phyloP scores from a whole-genome alignment of 2,888 invertebrate species.

The Cantharis rufa region DNA sequence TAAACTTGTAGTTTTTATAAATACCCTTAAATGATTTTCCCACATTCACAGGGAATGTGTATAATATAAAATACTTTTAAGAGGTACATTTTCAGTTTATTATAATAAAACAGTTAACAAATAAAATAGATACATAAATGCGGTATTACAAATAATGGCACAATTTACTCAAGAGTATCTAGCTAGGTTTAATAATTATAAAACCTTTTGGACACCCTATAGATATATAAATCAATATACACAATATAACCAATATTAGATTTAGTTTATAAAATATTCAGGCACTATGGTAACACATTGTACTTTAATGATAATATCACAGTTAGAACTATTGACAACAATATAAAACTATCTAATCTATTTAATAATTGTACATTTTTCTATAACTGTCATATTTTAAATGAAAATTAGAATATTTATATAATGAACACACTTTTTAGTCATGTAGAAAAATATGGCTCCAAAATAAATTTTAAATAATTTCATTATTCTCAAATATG shows the following conservation, averaged over 20 bases:
- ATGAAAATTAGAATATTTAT: not conserved
- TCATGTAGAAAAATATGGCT: not conserved
- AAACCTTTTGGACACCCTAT: not conserved
- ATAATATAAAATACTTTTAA: not conserved
- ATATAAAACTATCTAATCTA: not conserved
- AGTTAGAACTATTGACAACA: slow-evolving; percentile 15
- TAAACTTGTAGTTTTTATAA: too few species aligned
- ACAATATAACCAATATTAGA: not conserved
- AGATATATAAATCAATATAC: not conserved
- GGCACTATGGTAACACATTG: slow-evolving; percentile 19
- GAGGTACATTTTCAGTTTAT: not conserved
- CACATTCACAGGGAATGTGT: not conserved
- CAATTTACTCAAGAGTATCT: not conserved
- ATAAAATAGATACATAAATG: not conserved
- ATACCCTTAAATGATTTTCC: not conserved
- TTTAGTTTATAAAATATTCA: not conserved
- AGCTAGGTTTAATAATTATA: not conserved
- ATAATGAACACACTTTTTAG: not conserved
- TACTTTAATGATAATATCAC: slow-evolving; percentile 18
- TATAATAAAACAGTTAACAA: not conserved
- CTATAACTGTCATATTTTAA: not conserved
- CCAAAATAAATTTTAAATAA: not conserved
- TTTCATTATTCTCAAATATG: not conserved
- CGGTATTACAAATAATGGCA: not conserved
- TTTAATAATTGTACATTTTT: slow-evolving; percentile 1